Percentiles rank a stretch among this genome's conserved stretches.
Conservation (phyloP, 1,140 invertebrate species). For the Brachionus asplanchnoidis region DNA sequence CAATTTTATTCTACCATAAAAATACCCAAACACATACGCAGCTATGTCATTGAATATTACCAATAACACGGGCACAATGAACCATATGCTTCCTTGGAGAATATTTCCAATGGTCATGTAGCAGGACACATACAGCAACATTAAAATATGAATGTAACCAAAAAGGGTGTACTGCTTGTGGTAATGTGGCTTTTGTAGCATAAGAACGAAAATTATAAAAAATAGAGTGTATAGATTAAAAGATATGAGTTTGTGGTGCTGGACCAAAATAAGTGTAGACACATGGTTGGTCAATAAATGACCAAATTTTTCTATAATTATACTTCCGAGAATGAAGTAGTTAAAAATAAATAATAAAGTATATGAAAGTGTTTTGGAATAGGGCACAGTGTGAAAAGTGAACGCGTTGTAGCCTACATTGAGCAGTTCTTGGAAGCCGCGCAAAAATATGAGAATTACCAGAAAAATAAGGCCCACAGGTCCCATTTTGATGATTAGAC, state of each 20-base stretch:
- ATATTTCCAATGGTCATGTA: conserved; percentile 97
- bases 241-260: conserved; percentile 94
- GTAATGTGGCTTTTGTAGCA: conserved; percentile 91
- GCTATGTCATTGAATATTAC: conserved; percentile 98
- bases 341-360: conserved; percentile 96
- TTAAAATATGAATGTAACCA: conserved; percentile 94
- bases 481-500: neutral
- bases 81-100: conserved; percentile 86
- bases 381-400: conserved; percentile 89
- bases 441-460: conserved; percentile 72
- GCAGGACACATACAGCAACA: conserved; percentile 92
- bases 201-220: conserved; percentile 96
- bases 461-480: neutral
- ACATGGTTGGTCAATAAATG: conserved; percentile 87
- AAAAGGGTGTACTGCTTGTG: conserved; percentile 95
- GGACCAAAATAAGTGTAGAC: conserved; percentile 81
- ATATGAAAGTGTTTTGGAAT: conserved; percentile 97
- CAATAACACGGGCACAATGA: conserved; percentile 87
- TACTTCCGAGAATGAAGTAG: conserved; percentile 97
- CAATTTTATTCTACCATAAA: conserved; percentile 95
- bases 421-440: conserved; percentile 99
- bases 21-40: conserved; percentile 98
- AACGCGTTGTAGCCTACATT: conserved; percentile 98
- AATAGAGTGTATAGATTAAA: conserved; percentile 92
- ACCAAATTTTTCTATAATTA: conserved; percentile 87